Conservation (phyloP, 2,113 vertebrate genomes). For the Nesogale talazaci region DNA sequence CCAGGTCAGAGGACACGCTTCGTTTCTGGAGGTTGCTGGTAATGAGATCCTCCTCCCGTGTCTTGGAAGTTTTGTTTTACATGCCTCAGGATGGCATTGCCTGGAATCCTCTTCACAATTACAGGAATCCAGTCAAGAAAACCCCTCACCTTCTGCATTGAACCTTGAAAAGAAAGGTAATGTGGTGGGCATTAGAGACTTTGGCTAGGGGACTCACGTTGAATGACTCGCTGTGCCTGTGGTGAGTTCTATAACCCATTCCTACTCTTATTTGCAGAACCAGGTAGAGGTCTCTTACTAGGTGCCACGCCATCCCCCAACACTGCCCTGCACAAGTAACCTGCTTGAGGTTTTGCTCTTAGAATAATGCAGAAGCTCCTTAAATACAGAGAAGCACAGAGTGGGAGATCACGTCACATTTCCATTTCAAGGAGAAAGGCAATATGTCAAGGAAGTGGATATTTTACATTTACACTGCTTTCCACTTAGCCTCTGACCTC, state of each 20-base stretch:
- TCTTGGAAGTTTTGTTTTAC: too few species aligned
- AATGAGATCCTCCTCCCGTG: too few species aligned
- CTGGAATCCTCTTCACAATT: too few species aligned
- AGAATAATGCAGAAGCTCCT: slow-evolving; percentile 62
- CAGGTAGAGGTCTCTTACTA: neutral
- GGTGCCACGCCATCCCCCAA: slow-evolving; percentile 39
- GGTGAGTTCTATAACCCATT: neutral
- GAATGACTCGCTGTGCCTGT: too few species aligned
- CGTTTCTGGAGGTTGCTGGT: too few species aligned
- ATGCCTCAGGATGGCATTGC: too few species aligned
- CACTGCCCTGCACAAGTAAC: neutral
- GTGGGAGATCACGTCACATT: slow-evolving; percentile 72
- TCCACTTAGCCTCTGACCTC: slow-evolving; percentile 79
- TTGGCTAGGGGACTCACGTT: too few species aligned
- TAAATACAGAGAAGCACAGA: slow-evolving; percentile 72
- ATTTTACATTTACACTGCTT: slow-evolving; percentile 65
- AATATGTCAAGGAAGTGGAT: slow-evolving; percentile 76
- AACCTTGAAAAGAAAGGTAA: too few species aligned
- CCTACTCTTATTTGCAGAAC: neutral
- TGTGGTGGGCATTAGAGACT: too few species aligned
- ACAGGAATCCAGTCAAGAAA: too few species aligned
- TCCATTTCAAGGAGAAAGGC: slow-evolving; percentile 79
- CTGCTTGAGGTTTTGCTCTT: slow-evolving; percentile 47
- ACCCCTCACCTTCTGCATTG: too few species aligned
- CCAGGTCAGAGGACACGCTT: too few species aligned